A percentile compares a stretch with the other conserved stretches of the same genome.
These are phyloP conservation scores for Phasianus colchicus DNA, from an alignment of 2,113 vertebrate species.

Conservation along the genomic window DNA sequence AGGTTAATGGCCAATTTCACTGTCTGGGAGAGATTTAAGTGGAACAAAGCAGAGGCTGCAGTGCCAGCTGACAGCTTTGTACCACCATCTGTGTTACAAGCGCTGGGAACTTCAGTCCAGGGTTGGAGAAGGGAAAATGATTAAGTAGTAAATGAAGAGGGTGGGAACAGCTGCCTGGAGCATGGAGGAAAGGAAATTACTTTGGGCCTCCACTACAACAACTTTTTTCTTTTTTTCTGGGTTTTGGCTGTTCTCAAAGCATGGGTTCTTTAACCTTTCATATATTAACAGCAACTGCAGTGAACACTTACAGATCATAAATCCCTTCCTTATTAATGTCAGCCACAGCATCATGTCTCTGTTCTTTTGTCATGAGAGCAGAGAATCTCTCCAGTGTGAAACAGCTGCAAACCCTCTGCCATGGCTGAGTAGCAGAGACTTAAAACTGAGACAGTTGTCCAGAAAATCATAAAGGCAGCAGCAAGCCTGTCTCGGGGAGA, in stretches of 20 bases:
- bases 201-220: fast-evolving
- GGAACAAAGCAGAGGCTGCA: background rate
- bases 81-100: background rate
- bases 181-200: fast-evolving
- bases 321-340: background rate
- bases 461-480: background rate
- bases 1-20: background rate
- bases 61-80: background rate
- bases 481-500: background rate
- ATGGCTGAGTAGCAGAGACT: background rate
- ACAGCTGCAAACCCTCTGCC: background rate
- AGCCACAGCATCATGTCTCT: fast-evolving
- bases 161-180: background rate
- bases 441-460: background rate
- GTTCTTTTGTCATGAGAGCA: fast-evolving
- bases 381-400: background rate
- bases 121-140: background rate
- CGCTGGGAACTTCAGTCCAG: background rate
- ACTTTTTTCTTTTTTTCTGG: background rate
- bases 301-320: fast-evolving
- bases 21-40: background rate
- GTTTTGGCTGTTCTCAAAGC: background rate
- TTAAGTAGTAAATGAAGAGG: background rate
- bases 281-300: background rate
- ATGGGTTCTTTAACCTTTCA: background rate